Base-by-base conservation (phyloP, 2,888 invertebrate genomes). In the Cepaea hortensis region DNA sequence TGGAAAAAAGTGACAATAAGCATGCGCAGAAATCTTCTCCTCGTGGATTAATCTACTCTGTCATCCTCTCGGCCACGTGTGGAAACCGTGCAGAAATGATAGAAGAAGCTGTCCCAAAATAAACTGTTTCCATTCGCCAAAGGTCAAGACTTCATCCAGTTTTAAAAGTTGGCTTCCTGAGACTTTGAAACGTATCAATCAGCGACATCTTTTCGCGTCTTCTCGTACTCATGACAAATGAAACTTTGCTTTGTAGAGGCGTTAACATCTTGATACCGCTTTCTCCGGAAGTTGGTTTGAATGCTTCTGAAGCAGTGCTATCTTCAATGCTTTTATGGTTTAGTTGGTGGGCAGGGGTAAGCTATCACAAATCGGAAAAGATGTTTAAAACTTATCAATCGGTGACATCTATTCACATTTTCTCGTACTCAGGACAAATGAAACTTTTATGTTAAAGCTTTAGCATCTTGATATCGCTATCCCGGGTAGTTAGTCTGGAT, bases 21-120 rank as follows among this genome's bases (percentile, higher is more conserved):
- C 55, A 48, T 18, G 73, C 61, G 65, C 65, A 23, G 35, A 76
- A 65, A 50, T 46, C 55, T 35, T 76, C 75, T 84, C 76, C 15
- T 2, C 73, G 15, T 7, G 83, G 72, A 83, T 75, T 62, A 84
- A 76, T 84, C 76, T n/a, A 50, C 46, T 13, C 48, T 76, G 76
- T 76, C 76, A 76, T 75, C 75, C 65, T n/a, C 46, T 76, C 62
- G 65, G 61, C 11, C 83, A 72, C 83, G 72, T 35, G 55, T 11
- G 18, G 83, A 83, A 83, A 50, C n/a, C 61, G 70, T n/a, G 70
- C 72, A 61, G 70, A 73, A 83, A 73, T 11, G 55, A 83, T 61
- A 55, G 61, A 18, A 7, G 13, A 35, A 68, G 15, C 73, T 35
- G 48, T 6, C 15, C 73, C 4, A 18, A 18, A 73, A 73, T 73